Evolutionary conservation across 2,888 invertebrate genomes (phyloP).

Genomic region (Nymphalis polychloros): DNA sequence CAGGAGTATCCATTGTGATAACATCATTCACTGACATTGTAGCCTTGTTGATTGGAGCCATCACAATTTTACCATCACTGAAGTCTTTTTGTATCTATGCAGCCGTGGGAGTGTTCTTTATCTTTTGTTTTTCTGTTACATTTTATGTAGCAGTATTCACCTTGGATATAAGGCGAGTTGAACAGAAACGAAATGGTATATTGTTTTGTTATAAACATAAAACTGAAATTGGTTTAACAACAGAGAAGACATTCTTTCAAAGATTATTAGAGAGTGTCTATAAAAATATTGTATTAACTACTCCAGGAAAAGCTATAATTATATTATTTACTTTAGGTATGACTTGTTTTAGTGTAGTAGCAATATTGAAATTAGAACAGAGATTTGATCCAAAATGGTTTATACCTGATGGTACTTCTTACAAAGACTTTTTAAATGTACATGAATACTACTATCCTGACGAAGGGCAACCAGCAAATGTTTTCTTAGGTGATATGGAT

Average conservation of each 20-base stretch:
- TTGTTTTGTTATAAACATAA: constrained; percentile 85
- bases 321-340: constrained; percentile 82
- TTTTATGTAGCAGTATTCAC: constrained; percentile 90
- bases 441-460: constrained; percentile 84
- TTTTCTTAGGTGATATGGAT: constrained; percentile 85
- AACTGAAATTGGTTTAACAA: constrained; percentile 73
- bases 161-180: constrained; percentile 85
- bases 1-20: constrained; percentile 91
- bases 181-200: constrained; percentile 84
- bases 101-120: constrained; percentile 87
- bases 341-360: constrained; percentile 83
- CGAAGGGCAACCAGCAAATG: constrained; percentile 82
- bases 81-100: constrained; percentile 92
- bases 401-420: constrained; percentile 86
- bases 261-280: constrained; percentile 83
- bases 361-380: constrained; percentile 85
- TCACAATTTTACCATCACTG: constrained; percentile 89
- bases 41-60: constrained; percentile 89
- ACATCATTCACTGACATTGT: constrained; percentile 92
- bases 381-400: constrained; percentile 91
- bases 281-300: constrained; percentile 84
- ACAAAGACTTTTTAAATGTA: constrained; percentile 82
- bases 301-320: constrained; percentile 84
- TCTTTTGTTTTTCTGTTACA: constrained; percentile 89
- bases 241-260: constrained; percentile 82